Conservation (phyloP, 1,140 invertebrate genomes). For the Leptonema lineaticorne region DNA sequence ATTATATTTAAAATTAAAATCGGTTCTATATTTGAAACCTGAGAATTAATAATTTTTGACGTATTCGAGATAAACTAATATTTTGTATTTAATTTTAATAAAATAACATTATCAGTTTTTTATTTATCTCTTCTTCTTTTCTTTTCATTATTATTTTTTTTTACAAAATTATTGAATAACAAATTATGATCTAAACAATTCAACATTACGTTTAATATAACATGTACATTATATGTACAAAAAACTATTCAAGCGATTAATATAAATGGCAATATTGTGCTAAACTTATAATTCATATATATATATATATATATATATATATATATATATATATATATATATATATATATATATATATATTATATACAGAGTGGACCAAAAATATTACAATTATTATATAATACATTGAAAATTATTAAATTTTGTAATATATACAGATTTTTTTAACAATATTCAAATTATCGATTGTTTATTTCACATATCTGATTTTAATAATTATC, state of each 20-base stretch:
- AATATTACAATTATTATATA: too few relatives aligned
- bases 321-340: slow-evolving; percentile 6
- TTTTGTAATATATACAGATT: too few relatives aligned
- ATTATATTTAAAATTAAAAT: too few relatives aligned
- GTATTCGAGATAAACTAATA: neutral
- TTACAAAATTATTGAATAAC: slow-evolving; percentile 16
- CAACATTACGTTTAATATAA: slow-evolving; percentile 7
- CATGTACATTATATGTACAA: slow-evolving; percentile 23
- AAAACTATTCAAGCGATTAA: slow-evolving; percentile 28
- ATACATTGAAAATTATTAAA: too few relatives aligned
- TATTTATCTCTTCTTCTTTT: neutral
- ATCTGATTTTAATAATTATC: too few relatives aligned
- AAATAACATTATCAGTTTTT: slow-evolving; percentile 20
- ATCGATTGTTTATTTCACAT: too few relatives aligned
- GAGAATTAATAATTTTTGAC: too few relatives aligned
- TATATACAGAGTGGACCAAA: too few relatives aligned
- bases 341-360: slow-evolving; percentile 4
- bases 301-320: slow-evolving; percentile 14
- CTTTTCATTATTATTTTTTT: too few relatives aligned
- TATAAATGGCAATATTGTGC: slow-evolving; percentile 23
- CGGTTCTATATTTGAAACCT: too few relatives aligned
- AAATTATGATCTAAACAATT: slow-evolving; percentile 15
- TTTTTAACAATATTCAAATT: too few relatives aligned
- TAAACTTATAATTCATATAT: neutral
- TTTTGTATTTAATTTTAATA: neutral